Evolutionary conservation across 2,797 vertebrate genomes (phyloP).

Genomic region (Enteromius trimaculatus): DNA sequence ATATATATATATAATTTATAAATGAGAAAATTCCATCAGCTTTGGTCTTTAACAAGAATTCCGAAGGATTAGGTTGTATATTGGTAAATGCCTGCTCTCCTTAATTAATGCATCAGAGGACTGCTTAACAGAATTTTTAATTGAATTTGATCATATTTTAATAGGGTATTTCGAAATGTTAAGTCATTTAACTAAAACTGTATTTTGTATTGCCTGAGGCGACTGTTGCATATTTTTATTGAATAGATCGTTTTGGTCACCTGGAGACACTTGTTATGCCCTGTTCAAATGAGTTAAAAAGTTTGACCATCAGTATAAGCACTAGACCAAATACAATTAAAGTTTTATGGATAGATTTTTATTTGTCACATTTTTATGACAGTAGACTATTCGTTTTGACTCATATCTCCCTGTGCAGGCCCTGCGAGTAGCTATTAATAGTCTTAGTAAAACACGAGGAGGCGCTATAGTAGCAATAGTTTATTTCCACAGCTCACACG

Average conservation of each 20-base stretch:
- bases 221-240: not conserved
- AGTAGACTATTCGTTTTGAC: not conserved
- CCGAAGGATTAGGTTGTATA: not conserved
- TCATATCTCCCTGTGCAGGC: not conserved
- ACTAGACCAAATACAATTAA: not conserved
- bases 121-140: not conserved
- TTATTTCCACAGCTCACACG: not conserved
- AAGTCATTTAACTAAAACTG: conserved; percentile 7
- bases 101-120: not conserved
- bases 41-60: not conserved
- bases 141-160: not conserved
- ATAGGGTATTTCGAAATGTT: not conserved
- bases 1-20: too few species aligned
- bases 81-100: not conserved
- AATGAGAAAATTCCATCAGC: not conserved
- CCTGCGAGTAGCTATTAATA: not conserved
- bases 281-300: not conserved
- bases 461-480: not conserved
- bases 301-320: not conserved
- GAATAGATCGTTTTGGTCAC: not conserved
- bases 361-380: not conserved
- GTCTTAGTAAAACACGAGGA: conserved; percentile 2
- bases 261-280: not conserved
- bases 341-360: not conserved
- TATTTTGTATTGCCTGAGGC: not conserved